Base-by-base conservation (phyloP, 1,140 invertebrate species). In the Zaprionus ghesquierei region DNA sequence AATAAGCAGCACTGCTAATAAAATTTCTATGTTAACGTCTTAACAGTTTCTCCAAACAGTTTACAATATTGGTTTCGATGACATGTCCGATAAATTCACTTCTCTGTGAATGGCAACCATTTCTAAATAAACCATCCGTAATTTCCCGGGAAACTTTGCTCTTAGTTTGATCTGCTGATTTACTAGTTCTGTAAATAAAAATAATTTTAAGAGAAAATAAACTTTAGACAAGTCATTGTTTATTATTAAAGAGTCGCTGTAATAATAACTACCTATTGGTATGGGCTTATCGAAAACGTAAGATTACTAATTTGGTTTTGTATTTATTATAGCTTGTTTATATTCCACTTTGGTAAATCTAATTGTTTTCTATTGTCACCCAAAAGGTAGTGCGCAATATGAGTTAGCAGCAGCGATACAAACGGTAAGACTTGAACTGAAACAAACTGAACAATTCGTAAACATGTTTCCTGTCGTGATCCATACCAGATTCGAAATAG, bases 341-440 rank as follows among this genome's bases (percentile, higher is more conserved):
- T 23, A 3, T 60, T 23, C 51, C 58, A 69, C 1, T 49, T 56
- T 1, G 65, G 69, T 2, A 81, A 22, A 2, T 68, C 27, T 1
- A 12, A 12, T 49, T 63, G 50, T 33, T 33, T 35, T 44, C 1
- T 13, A 33, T 12, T 66, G 2, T 44, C 25, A 0, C 41, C 35
- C 6, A 78, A 1, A 13, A 71, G 62, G 0, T 23, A 44, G 6
- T 75, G 49, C 0, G 70, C 62, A 22, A 75, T 10, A 23, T 62
- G 31, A 12, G 46, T 53, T 4, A 78, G 8, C 1, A 69, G 8
- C n/a, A 75, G 25, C n/a, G 69, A 62, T 2, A 72, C 10, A 9
- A 66, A 38, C 3, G 82, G 77, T 2, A 81, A 75, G 1, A 53
- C 5, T 23, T 75, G 77, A 3, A 85, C 54, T 13, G 53, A 2